Percentiles rank a stretch among this genome's conserved stretches.
These are phyloP conservation scores for Parnassius glacialis DNA, from an alignment of 2,888 invertebrate genomes.

Conservation along the genomic window DNA sequence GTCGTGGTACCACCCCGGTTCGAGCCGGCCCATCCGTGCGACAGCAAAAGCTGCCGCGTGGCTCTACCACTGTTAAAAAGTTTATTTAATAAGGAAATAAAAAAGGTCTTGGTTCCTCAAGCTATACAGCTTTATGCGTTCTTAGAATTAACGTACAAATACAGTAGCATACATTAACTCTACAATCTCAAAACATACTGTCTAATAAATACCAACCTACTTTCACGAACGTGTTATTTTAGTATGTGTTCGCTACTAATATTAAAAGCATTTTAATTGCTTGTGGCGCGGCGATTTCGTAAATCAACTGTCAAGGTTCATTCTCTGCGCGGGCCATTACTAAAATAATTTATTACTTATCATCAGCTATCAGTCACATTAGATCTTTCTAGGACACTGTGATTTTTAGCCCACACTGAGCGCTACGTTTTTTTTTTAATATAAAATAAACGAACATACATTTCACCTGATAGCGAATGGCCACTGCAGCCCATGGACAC, in stretches of 20 bases:
- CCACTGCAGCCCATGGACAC: no score
- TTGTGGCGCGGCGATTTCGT: conserved; percentile 9
- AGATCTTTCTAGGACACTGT: conserved; percentile 21
- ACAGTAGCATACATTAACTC: conserved; percentile 1
- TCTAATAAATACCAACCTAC: conserved; percentile 1
- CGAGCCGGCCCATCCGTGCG: no score
- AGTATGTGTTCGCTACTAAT: conserved; percentile 4
- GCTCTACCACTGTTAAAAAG: no score
- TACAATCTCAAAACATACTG: background rate
- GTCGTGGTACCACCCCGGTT: no score
- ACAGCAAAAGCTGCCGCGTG: no score
- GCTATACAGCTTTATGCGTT: background rate
- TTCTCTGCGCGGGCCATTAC: conserved; percentile 13
- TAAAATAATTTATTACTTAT: conserved; percentile 25
- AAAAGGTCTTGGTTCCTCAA: background rate
- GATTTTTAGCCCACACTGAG: conserved; percentile 22
- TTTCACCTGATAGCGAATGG: no score
- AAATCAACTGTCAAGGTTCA: conserved; percentile 25
- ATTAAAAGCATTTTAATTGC: conserved; percentile 18
- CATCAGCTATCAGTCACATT: conserved; percentile 22
- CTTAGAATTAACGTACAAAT: background rate
- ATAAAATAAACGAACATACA: no score
- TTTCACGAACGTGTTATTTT: background rate
- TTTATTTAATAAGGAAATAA: background rate
- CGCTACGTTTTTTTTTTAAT: background rate